phyloP scores from a whole-genome alignment of 2,797 vertebrate genomes.

The Lepus oiostolus region DNA sequence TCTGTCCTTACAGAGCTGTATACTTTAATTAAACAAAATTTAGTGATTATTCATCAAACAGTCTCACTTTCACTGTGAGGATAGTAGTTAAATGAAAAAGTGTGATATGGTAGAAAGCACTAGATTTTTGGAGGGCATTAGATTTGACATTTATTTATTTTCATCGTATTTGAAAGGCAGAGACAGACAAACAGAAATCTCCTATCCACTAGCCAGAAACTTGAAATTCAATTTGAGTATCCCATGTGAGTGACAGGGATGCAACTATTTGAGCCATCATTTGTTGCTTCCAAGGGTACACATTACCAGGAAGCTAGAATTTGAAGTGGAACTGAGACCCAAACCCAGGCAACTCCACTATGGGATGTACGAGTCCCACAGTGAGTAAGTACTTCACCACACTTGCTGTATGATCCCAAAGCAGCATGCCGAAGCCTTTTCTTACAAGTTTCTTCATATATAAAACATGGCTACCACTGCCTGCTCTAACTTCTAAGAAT shows the following conservation, averaged over 20 bases:
- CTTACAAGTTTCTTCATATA: slow-evolving; percentile 13
- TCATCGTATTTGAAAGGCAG: no score
- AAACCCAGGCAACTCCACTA: no score
- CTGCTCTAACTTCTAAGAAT: slow-evolving; percentile 52
- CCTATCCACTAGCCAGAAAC: no score
- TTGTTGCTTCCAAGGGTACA: no score
- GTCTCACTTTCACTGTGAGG: slow-evolving; percentile 10
- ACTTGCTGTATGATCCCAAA: background rate
- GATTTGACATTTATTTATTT: background rate
- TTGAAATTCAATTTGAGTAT: no score
- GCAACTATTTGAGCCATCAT: no score
- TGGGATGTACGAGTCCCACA: background rate
- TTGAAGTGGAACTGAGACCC: no score
- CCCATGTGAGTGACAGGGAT: no score
- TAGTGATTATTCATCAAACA: slow-evolving; percentile 23
- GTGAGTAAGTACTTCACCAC: background rate
- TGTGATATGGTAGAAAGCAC: background rate
- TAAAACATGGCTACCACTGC: background rate
- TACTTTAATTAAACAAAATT: slow-evolving; percentile 38
- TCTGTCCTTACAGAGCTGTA: background rate
- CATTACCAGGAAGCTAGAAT: no score
- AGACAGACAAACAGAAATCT: no score
- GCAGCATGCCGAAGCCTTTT: background rate
- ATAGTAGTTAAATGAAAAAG: background rate
- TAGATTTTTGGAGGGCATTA: background rate